phyloP scores from a whole-genome alignment of 2,113 vertebrate genomes.

The Lynx canadensis region DNA sequence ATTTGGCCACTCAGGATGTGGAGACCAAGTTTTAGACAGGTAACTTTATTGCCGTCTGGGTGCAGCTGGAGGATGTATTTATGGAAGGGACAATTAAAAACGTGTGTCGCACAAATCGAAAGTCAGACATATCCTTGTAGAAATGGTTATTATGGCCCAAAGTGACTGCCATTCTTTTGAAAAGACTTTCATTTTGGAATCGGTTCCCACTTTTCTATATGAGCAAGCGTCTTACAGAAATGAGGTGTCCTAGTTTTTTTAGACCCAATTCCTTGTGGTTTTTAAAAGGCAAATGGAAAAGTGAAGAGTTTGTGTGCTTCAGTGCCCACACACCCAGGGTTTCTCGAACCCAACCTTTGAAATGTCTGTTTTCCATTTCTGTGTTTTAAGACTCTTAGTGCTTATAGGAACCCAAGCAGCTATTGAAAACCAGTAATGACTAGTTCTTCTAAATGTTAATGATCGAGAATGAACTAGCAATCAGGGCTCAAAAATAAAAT shows the following conservation, averaged over 20 bases:
- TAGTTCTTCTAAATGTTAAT: conserved; percentile 79
- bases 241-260: conserved; percentile 55
- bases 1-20: conserved; percentile 70
- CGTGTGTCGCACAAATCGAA: conserved; percentile 68
- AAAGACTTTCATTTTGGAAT: conserved; percentile 62
- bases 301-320: conserved; percentile 65
- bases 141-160: conserved; percentile 65
- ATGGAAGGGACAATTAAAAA: conserved; percentile 81
- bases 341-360: conserved; percentile 62
- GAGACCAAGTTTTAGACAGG: conserved; percentile 78
- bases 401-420: conserved; percentile 72
- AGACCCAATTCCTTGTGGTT: conserved; percentile 58
- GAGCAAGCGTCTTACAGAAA: conserved; percentile 74
- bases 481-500: conserved; percentile 78
- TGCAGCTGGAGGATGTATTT: conserved; percentile 68
- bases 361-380: conserved; percentile 69
- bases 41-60: conserved; percentile 72
- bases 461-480: conserved; percentile 79
- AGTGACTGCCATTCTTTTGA: conserved; percentile 69
- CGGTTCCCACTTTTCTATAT: conserved; percentile 66
- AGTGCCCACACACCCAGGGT: conserved; percentile 53
- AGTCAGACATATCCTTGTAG: conserved; percentile 60
- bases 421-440: conserved; percentile 78
- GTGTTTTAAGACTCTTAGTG: conserved; percentile 67
- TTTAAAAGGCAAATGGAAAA: conserved; percentile 80